Percentiles rank a stretch among this genome's conserved stretches.
phyloP scores from a whole-genome alignment of 2,797 vertebrate species.

The Odontamblyopus rebecca region DNA sequence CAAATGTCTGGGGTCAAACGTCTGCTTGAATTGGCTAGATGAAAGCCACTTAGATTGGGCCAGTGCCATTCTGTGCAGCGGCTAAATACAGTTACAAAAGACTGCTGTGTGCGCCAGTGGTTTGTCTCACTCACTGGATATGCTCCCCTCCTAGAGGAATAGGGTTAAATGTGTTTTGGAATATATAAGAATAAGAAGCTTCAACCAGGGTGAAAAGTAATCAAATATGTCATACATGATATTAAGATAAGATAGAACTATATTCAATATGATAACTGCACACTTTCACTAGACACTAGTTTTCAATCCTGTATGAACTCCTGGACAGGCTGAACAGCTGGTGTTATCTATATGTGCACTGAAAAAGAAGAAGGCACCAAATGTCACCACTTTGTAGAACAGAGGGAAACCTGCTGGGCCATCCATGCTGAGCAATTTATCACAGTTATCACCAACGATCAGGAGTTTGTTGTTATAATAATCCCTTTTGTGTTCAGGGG shows the following conservation, averaged over 20 bases:
- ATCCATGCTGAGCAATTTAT: slow-evolving; percentile 38
- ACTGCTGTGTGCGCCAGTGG: slow-evolving; percentile 45
- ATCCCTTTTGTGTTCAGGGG: slow-evolving; percentile 51
- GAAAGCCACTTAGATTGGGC: slow-evolving; percentile 77
- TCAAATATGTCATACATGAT: neutral
- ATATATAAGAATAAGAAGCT: slow-evolving; percentile 40
- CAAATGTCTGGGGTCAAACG: slow-evolving; percentile 82
- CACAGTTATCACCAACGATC: slow-evolving; percentile 61
- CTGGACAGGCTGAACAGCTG: slow-evolving; percentile 74
- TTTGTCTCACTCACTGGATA: slow-evolving; percentile 60
- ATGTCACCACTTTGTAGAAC: slow-evolving; percentile 69
- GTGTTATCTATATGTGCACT: slow-evolving; percentile 59
- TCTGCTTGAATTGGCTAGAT: slow-evolving; percentile 83
- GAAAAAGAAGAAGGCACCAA: slow-evolving; percentile 55
- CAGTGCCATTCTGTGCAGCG: slow-evolving; percentile 67
- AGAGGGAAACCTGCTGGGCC: slow-evolving; percentile 69
- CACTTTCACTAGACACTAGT: slow-evolving; percentile 61
- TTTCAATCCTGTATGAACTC: slow-evolving; percentile 74
- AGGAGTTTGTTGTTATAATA: slow-evolving; percentile 49
- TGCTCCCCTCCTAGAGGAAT: slow-evolving; percentile 42
- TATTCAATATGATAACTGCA: slow-evolving; percentile 59
- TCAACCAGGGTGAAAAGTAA: slow-evolving; percentile 10
- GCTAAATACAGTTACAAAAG: slow-evolving; percentile 67
- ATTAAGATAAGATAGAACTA: neutral
- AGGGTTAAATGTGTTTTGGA: slow-evolving; percentile 34